A percentile compares a stretch with the other conserved stretches of the same genome.
These are phyloP conservation scores for Eubasilissa splendida DNA, from an alignment of 2,888 invertebrate species.

Conservation along the genomic window DNA sequence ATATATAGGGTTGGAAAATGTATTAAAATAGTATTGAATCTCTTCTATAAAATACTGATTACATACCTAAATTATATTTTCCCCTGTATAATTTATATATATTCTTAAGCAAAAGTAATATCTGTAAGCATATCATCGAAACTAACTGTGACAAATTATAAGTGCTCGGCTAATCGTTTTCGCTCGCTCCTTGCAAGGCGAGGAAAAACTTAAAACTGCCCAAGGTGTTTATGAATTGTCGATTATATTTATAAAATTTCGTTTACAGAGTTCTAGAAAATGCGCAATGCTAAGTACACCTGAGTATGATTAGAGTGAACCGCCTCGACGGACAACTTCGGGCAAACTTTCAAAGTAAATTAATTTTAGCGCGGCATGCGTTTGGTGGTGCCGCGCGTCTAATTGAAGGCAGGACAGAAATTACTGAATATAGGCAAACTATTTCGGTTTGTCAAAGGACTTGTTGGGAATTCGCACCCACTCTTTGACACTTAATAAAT, in stretches of 20 bases:
- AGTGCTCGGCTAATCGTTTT: background rate
- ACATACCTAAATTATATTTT: no score
- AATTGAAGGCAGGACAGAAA: constrained; percentile 36
- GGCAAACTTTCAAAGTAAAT: constrained; percentile 28
- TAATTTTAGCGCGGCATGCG: constrained; percentile 7
- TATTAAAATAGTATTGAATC: no score
- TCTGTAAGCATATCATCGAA: no score
- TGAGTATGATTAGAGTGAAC: background rate
- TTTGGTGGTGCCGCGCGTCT: constrained; percentile 23
- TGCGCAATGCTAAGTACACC: background rate
- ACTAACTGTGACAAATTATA: background rate
- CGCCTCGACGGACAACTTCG: constrained; percentile 8
- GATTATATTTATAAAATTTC: background rate
- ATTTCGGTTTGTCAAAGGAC: background rate
- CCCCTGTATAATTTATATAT: no score
- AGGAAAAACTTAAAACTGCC: background rate
- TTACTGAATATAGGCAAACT: constrained; percentile 4
- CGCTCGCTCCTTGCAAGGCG: background rate
- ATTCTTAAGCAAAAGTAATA: no score
- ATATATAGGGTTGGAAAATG: no score
- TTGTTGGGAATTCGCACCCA: constrained; percentile 1
- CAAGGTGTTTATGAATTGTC: background rate
- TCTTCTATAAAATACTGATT: no score
- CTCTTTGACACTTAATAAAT: background rate
- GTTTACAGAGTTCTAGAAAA: background rate